Conservation (phyloP, 2,888 invertebrate species). For the Phyto melanocephala region DNA sequence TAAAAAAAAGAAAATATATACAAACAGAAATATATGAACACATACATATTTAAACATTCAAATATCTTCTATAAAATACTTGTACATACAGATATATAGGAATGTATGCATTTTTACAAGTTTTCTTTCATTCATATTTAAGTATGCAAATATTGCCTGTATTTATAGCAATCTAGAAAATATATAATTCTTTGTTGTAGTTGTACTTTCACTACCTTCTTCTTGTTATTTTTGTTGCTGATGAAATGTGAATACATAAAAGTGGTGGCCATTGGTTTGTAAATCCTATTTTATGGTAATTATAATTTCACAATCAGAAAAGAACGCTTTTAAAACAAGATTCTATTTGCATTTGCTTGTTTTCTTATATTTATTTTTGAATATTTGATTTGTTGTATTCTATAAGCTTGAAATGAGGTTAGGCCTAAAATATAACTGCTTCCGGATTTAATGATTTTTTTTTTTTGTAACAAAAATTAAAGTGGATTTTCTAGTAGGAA, state of each 20-base stretch:
- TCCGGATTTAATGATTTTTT: too few species aligned
- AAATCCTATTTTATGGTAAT: conserved; percentile 51
- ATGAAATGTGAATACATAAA: conserved; percentile 37
- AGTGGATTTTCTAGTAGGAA: too few species aligned
- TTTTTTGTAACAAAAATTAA: too few species aligned
- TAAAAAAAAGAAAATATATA: background rate
- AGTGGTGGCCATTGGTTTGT: conserved; percentile 42
- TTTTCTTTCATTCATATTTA: background rate
- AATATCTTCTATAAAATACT: background rate
- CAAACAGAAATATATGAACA: conserved; percentile 31
- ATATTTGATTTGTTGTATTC: too few species aligned
- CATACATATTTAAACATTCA: conserved; percentile 25
- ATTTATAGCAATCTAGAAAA: conserved; percentile 47
- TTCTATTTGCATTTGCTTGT: too few species aligned
- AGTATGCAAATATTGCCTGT: conserved; percentile 49
- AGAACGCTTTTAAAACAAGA: too few species aligned
- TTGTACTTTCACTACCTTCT: background rate
- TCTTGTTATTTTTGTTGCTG: background rate
- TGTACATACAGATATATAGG: background rate
- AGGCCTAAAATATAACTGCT: too few species aligned
- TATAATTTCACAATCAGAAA: conserved; percentile 47
- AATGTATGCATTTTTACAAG: conserved; percentile 17
- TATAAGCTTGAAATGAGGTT: too few species aligned
- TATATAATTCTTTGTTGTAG: background rate
- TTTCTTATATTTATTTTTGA: too few species aligned